Conservation (phyloP, 2,797 vertebrate genomes). For the Galaxias olidus region DNA sequence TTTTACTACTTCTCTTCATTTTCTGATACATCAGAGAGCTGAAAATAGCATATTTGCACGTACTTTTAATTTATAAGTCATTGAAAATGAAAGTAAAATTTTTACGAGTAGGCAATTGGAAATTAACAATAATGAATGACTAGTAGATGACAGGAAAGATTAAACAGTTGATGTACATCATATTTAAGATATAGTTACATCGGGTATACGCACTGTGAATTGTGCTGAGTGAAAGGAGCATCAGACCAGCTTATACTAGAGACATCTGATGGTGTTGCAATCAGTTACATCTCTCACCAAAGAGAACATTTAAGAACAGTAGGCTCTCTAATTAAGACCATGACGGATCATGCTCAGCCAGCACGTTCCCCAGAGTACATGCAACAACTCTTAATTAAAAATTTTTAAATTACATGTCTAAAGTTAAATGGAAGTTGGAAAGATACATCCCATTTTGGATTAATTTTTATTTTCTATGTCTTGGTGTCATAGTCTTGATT, state of each 20-base stretch:
- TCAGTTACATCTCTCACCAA: conserved; percentile 49
- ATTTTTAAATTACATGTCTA: conserved; percentile 48
- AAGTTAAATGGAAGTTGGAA: conserved; percentile 37
- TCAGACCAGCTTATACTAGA: neutral
- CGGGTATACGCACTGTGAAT: neutral
- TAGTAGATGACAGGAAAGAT: no score
- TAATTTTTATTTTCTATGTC: conserved; percentile 25
- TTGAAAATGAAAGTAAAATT: no score
- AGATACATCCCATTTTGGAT: conserved; percentile 31
- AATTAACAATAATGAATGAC: no score
- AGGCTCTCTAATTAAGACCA: conserved; percentile 57
- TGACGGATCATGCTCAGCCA: conserved; percentile 52
- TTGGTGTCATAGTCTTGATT: conserved; percentile 20
- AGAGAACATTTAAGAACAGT: conserved; percentile 44
- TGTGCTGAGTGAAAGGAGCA: neutral
- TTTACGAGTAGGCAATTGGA: no score
- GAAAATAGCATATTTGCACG: no score
- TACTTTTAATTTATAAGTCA: no score
- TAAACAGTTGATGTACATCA: no score
- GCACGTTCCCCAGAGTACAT: conserved; percentile 38
- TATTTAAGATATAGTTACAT: no score
- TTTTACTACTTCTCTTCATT: no score
- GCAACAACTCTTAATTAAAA: conserved; percentile 29
- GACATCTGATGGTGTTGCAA: neutral
- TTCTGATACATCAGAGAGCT: no score